phyloP scores from a whole-genome alignment of 1,140 invertebrate genomes.

The Elymnias hypermnestra region DNA sequence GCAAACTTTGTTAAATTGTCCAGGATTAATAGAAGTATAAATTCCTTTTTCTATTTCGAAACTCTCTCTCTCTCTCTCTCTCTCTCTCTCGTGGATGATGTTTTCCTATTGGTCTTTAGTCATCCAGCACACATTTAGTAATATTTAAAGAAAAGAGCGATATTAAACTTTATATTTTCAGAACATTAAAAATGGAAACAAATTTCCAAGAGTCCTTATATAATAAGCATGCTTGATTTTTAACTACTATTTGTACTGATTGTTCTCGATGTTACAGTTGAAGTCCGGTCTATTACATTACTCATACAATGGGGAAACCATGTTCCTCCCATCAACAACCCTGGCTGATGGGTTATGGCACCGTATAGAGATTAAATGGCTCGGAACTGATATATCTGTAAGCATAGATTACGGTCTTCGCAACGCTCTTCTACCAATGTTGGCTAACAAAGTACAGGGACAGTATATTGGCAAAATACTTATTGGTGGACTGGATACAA shows the following conservation, averaged over 20 bases:
- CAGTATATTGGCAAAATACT: constrained; percentile 91
- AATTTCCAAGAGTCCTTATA: too few species aligned
- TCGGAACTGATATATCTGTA: constrained; percentile 89
- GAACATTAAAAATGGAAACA: too few species aligned
- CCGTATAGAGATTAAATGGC: constrained; percentile 92
- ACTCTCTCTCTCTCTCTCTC: too few species aligned
- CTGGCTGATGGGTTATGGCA: constrained; percentile 92
- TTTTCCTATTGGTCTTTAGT: too few species aligned
- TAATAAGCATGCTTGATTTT: too few species aligned
- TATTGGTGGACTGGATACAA: constrained; percentile 87
- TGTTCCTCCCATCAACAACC: constrained; percentile 78
- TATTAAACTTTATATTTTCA: too few species aligned
- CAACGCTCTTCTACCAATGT: constrained; percentile 80
- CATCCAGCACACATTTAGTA: too few species aligned
- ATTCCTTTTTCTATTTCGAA: too few species aligned
- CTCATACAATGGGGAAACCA: constrained; percentile 82
- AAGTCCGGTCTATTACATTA: constrained; percentile 85
- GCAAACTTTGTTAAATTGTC: too few species aligned
- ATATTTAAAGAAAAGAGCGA: too few species aligned
- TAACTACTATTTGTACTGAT: not conserved
- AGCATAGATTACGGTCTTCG: constrained; percentile 91
- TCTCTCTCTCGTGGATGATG: too few species aligned
- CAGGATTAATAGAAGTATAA: too few species aligned
- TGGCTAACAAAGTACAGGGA: constrained; percentile 86
- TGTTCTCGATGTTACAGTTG: constrained; percentile 75